phyloP scores from a whole-genome alignment of 2,797 vertebrate species.

The Pampus argenteus region DNA sequence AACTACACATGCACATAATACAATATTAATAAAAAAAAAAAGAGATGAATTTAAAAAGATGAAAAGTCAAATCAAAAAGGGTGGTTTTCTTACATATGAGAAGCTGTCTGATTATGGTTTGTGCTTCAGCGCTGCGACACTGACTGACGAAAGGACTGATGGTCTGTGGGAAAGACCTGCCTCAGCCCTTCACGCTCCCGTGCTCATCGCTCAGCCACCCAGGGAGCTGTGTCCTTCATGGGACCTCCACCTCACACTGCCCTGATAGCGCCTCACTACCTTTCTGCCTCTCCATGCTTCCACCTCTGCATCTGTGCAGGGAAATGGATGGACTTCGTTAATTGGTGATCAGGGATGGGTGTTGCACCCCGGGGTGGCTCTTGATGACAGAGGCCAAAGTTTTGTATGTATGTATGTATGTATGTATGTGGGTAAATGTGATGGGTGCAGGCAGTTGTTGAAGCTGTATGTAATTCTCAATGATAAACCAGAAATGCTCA shows the following conservation, averaged over 20 bases:
- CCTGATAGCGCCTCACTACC: slow-evolving; percentile 61
- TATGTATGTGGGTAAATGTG: slow-evolving; percentile 51
- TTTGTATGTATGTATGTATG: no score
- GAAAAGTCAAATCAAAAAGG: slow-evolving; percentile 1
- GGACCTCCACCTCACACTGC: slow-evolving; percentile 79
- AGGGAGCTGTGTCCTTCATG: slow-evolving; percentile 81
- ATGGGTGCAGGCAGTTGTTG: slow-evolving; percentile 42
- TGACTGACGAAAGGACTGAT: slow-evolving; percentile 59
- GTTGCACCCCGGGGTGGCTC: slow-evolving; percentile 54
- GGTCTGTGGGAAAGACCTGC: slow-evolving; percentile 78
- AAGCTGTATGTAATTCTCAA: slow-evolving; percentile 60
- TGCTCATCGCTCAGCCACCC: slow-evolving; percentile 81
- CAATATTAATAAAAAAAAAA: no score
- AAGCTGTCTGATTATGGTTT: slow-evolving; percentile 27
- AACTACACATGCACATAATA: not conserved
- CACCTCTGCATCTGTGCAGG: slow-evolving; percentile 40
- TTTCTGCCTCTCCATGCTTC: slow-evolving; percentile 53
- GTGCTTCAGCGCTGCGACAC: slow-evolving; percentile 48
- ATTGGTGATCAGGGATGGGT: slow-evolving; percentile 79
- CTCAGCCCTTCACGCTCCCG: slow-evolving; percentile 81
- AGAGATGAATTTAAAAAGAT: not conserved
- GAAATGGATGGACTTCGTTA: slow-evolving; percentile 54
- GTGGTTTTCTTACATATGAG: slow-evolving; percentile 32
- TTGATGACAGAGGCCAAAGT: slow-evolving; percentile 55
- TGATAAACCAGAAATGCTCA: slow-evolving; percentile 22